A percentile compares a stretch with the other conserved stretches of the same genome.
These are phyloP conservation scores for Machaerirhynchus nigripectus DNA, from an alignment of 2,113 vertebrate species.

Conservation along the genomic window DNA sequence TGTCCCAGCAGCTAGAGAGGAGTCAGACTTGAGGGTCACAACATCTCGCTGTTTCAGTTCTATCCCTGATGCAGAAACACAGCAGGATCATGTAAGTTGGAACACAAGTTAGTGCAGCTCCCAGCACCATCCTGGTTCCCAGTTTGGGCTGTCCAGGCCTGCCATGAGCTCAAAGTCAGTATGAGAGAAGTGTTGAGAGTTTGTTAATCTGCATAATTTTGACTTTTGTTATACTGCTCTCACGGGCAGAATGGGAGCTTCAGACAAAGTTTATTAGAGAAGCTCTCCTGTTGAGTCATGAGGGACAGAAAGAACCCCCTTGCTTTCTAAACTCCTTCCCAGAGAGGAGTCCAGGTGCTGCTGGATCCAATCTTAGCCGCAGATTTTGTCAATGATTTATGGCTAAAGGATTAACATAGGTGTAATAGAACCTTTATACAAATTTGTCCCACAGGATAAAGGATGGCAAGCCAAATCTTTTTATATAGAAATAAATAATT, in stretches of 20 bases:
- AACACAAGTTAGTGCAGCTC: background rate
- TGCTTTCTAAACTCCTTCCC: background rate
- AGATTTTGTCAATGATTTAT: background rate
- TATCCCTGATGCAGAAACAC: background rate
- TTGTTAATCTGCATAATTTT: background rate
- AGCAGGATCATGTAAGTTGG: accelerated
- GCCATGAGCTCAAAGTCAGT: background rate
- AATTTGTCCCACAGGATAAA: background rate
- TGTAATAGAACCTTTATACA: background rate
- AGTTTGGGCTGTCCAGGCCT: background rate
- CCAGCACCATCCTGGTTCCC: background rate
- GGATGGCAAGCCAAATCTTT: background rate
- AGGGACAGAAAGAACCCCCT: background rate
- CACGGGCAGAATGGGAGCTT: accelerated
- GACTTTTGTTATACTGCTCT: background rate
- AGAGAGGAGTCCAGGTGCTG: background rate
- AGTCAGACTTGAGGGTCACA: background rate
- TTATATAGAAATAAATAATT: background rate
- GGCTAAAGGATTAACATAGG: background rate
- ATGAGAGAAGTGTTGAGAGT: background rate
- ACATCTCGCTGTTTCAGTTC: background rate
- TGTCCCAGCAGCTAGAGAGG: background rate
- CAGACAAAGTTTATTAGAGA: background rate
- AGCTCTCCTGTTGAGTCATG: background rate
- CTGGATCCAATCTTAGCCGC: background rate